phyloP scores from a whole-genome alignment of 2,797 vertebrate species.

The Poecilia wingei region DNA sequence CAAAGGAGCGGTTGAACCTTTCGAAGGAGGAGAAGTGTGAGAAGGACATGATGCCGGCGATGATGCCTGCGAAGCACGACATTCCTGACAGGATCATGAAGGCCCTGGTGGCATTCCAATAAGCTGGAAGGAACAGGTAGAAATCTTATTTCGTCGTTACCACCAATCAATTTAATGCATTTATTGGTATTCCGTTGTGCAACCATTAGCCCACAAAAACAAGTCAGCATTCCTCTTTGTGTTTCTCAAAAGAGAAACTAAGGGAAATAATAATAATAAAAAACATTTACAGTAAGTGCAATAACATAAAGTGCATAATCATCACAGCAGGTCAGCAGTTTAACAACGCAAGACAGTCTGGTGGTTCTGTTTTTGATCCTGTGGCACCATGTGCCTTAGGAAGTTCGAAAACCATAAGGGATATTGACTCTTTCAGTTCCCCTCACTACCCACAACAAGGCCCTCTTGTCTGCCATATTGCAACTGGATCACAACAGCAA shows the following conservation, averaged over 20 bases:
- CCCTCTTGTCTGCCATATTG: not conserved
- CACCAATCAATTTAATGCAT: not conserved
- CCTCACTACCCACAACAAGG: not conserved
- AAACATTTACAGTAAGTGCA: not conserved
- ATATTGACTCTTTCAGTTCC: conserved; percentile 2
- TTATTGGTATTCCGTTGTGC: not conserved
- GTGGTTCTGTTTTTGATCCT: not conserved
- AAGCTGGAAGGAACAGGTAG: conserved; percentile 71
- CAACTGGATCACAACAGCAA: not conserved
- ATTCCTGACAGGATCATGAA: conserved; percentile 91
- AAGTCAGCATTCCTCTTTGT: not conserved
- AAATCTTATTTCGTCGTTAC: not conserved
- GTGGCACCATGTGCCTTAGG: not conserved
- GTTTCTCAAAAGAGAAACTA: not conserved
- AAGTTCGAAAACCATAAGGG: not conserved
- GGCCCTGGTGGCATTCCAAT: conserved; percentile 90
- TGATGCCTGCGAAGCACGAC: conserved; percentile 85
- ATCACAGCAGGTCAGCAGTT: not conserved
- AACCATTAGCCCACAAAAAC: not conserved
- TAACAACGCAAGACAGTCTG: not conserved
- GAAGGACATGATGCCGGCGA: conserved; percentile 87
- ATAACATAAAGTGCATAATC: not conserved
- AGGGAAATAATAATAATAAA: not conserved
- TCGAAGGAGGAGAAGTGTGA: conserved; percentile 85
- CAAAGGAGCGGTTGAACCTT: conserved; percentile 87